Evolutionary conservation across 2,888 invertebrate species (phyloP), one percentile per base, ranked within the genome.

Genomic region (Nymphalis c-album): DNA sequence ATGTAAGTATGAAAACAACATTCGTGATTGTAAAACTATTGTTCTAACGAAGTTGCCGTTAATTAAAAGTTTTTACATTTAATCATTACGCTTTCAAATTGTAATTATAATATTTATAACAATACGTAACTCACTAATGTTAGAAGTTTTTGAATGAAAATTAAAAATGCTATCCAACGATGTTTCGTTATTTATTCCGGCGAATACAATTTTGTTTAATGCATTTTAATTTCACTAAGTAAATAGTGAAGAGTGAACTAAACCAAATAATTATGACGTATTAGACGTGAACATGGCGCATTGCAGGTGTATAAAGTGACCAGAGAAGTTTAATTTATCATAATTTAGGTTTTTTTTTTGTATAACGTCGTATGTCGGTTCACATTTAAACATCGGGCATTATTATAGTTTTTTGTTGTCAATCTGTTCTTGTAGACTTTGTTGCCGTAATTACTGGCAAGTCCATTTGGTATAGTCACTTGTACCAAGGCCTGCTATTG

Each of bases 401-500:
- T 80, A 77, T 75, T 73, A 77, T 83, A 47, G 3, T 64, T 84
- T 82, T 84, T 82, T 80, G 76, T 78, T 76, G 77, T 79, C 78
- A 75, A 78, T 80, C 78, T 75, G 78, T 81, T 80, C 76, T 75
- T 75, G 73, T 78, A 71, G 78, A 78, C 76, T 78, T 76, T 74
- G 78, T 80, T 73, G 77, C 68, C 72, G 81, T 85, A 85, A 85
- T 84, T 83, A 83, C 81, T 73, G 72, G 73, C 78, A 76, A 79
- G 79, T 78, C 76, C 75, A 75, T 77, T 80, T 75, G 75, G 75
- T 76, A 77, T 80, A 79, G 80, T 80, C 79, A 78, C 80, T 80
- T 77, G 79, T 80, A 81, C 76, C 83, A 83, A 88, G 84, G 85
- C 80, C 80, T 79, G 73, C 79, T 70, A 83, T 87, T 86, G 83